A percentile compares a stretch with the other conserved stretches of the same genome.
Conservation (phyloP, 2,113 vertebrate genomes). For the Pseudorhombus dupliciocellatus region DNA sequence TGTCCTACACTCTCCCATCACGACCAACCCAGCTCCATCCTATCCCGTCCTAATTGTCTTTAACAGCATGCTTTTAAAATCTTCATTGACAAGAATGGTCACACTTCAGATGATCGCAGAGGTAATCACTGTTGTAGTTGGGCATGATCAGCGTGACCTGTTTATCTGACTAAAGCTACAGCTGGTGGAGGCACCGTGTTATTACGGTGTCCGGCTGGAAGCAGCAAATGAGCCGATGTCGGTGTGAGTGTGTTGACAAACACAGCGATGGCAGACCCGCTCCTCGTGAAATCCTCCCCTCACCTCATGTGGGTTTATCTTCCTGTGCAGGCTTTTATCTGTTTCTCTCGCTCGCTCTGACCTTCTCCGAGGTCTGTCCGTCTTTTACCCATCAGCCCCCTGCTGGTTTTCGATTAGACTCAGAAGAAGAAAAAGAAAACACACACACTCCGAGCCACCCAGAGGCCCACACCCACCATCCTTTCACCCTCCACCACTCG, state of each 20-base stretch:
- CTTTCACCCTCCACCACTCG: conserved; percentile 21
- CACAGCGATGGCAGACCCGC: neutral
- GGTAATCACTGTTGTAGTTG: neutral
- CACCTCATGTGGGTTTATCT: neutral
- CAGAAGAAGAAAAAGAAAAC: neutral
- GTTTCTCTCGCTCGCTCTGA: conserved; percentile 10
- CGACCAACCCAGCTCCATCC: too few relatives aligned
- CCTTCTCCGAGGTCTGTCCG: conserved; percentile 44
- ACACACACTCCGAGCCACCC: conserved; percentile 1
- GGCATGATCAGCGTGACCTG: too few relatives aligned
- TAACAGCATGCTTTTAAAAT: too few relatives aligned
- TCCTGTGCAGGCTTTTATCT: neutral
- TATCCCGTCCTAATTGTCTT: too few relatives aligned
- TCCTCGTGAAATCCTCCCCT: too few relatives aligned
- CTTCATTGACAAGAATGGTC: too few relatives aligned
- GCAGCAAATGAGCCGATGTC: neutral
- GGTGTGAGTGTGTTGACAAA: neutral
- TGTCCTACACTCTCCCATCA: too few relatives aligned
- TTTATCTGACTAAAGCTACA: neutral
- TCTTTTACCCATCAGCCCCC: conserved; percentile 64
- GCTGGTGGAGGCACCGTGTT: neutral
- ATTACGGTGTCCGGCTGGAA: neutral
- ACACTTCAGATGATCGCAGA: too few relatives aligned
- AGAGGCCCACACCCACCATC: conserved; percentile 24
- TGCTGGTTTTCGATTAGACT: conserved; percentile 59